Base-by-base conservation (phyloP, 2,113 vertebrate species). In the Vulpes vulpes region DNA sequence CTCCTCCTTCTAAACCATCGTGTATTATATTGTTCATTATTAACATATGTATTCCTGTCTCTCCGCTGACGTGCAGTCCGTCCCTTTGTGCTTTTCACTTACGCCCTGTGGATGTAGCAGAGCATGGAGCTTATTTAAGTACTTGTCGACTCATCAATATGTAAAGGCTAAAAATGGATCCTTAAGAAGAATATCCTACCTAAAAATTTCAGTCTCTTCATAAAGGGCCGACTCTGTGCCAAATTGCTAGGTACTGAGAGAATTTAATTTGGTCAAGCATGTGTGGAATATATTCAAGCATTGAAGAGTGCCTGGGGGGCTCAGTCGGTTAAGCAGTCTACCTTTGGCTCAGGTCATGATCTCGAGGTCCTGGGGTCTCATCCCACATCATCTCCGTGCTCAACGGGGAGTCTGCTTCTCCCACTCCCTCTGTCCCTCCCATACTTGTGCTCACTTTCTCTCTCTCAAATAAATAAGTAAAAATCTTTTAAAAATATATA, bases 21-120 rank as follows among this genome's bases (percentile, higher is more conserved):
- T 22, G 15, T 86, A 38, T 20, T 4, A 0, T 82, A 19, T 65
- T 49, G 8, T 1, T 25, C 60, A 22, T 5, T 57, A 3, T 12
- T 30, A 11, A 3, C 1, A 1, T 79, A 0, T n/a, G 8, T 5
- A 14, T 0, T 0, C 62, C 62, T 91, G 0, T 69, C 59, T 92
- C 57, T 67, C 51, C 30, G 22, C 79, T 20, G 20, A 32, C 35
- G 3, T 30, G 25, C 4, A 25, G 15, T 32, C 57, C 23, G 15
- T 53, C 78, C 59, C n/a, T 65, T 17, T 8, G 11, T 14, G 7
- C 30, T 76, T 91, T 55, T 91, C 51, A 1, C 3, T 60, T 27
- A 7, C 16, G 11, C 25, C 43, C 64, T 38, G 0, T 65, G 23
- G 51, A n/a, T 8, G 8, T 9, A 59, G 55, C 51, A 55, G 51